A percentile compares a stretch with the other conserved stretches of the same genome.
phyloP scores from a whole-genome alignment of 1,140 invertebrate genomes.

The Laodelphax striatellus region DNA sequence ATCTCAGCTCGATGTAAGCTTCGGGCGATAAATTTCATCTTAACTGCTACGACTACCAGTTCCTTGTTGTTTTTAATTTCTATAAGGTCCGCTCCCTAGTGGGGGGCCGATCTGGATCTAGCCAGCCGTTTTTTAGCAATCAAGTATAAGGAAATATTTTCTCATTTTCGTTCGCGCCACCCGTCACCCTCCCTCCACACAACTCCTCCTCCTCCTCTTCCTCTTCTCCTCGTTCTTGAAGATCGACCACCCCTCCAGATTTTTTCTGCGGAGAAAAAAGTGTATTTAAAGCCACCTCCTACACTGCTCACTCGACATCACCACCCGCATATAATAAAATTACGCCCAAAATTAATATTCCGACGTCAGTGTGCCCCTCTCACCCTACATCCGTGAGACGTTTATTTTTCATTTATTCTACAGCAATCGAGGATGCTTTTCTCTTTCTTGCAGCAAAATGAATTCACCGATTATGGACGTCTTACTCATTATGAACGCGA shows the following conservation, averaged over 20 bases:
- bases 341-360: conserved; percentile 16
- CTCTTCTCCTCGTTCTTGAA: background rate
- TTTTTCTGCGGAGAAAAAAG: conserved; percentile 4
- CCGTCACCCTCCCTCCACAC: background rate
- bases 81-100: background rate
- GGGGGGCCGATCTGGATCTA: conserved; percentile 5
- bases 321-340: conserved; percentile 13
- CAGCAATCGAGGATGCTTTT: background rate
- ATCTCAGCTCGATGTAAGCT: conserved; percentile 11
- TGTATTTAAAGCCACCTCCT: conserved; percentile 4
- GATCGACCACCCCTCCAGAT: conserved; percentile 6
- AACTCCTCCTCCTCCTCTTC: background rate
- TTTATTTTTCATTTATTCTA: conserved; percentile 14
- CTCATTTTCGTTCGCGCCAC: background rate
- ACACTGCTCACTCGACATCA: background rate
- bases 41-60: conserved; percentile 10
- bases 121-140: conserved; percentile 12
- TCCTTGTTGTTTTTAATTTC: conserved; percentile 16
- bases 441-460: too few species aligned
- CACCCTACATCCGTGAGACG: conserved; percentile 11
- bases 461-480: too few species aligned
- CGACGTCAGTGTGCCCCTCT: background rate
- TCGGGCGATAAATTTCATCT: conserved; percentile 15
- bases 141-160: conserved; percentile 14
- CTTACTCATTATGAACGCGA: too few species aligned